Evolutionary conservation across 1,140 invertebrate genomes (phyloP), one percentile per base, ranked within the genome.

Genomic region (Arctopsyche grandis): DNA sequence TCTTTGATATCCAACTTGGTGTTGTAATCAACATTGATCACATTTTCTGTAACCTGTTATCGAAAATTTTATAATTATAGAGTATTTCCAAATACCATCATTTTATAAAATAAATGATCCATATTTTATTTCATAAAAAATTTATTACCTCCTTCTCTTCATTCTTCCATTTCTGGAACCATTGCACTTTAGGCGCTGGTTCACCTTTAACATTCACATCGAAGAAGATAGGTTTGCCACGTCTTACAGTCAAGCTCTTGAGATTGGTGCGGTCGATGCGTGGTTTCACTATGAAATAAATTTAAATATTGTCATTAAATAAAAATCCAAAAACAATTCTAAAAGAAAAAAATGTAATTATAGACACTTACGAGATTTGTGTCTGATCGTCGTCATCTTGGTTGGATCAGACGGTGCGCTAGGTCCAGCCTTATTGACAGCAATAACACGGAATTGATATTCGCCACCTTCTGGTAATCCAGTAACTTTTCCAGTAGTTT

Each of bases 371-470:
- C 95, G 88, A 83, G 94, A 90, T 88, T 95, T 95, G 84, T 96
- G 93, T 86, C 97, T 97, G 82, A 96, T 96, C 63, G 95, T 93
- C 83, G 97, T 96, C 88, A 94, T 92, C 84, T 95, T 94, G n/a
- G 95, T 98, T 0, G 97, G 93, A 83, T 98, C 97, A 22, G 97
- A 99, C n/a, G 97, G 93, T 58, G 94, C 93, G 0, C 97, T 97
- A 5, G 90, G 92, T 58, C 99, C 98, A 69, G 97, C 98, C 89
- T 99, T 98, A 88, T 99, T 99, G 19, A 99, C 94, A 9, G 98
- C 98, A 83, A 96, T 92, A 0, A 99, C 92, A 75, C 98, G 90
- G 90, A 99, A 99, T 86, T 99, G 95, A 87, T 97, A 99, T 87
- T 98, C 95, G 52, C 94, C 94, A 58, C 95, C 93, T 87, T 98